Evolutionary conservation across 2,797 vertebrate species (phyloP).

Genomic region (Malurus splendens): DNA sequence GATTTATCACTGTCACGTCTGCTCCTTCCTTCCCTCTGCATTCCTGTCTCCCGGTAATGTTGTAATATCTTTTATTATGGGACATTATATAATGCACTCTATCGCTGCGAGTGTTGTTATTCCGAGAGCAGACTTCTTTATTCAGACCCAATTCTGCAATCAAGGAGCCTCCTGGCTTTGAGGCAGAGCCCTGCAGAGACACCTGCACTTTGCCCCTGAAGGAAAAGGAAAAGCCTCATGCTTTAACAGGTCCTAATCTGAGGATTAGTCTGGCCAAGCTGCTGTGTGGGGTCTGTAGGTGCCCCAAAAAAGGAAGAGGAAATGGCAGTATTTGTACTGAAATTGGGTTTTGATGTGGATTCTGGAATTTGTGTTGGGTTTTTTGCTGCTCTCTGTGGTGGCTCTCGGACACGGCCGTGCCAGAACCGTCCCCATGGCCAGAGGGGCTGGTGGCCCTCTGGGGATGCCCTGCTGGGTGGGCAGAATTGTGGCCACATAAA

Average conservation of each 20-base stretch:
- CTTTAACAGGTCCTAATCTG: background rate
- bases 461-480: background rate
- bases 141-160: background rate
- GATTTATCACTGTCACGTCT: constrained; percentile 41
- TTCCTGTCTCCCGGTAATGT: constrained; percentile 7
- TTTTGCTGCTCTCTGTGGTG: background rate
- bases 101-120: background rate
- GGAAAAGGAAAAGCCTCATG: background rate
- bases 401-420: fast-evolving
- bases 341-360: background rate
- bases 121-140: background rate
- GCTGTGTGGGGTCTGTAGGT: fast-evolving
- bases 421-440: fast-evolving
- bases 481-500: background rate
- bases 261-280: background rate
- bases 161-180: background rate
- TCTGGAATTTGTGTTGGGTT: background rate
- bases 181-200: background rate
- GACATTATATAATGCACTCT: background rate
- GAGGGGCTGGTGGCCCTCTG: background rate
- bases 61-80: constrained; percentile 16
- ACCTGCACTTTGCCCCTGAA: background rate
- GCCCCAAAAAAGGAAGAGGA: background rate
- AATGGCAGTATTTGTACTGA: background rate
- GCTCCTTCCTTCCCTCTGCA: constrained; percentile 2